Conservation (phyloP, 2,113 vertebrate genomes). For the Hydrolagus affinis region DNA sequence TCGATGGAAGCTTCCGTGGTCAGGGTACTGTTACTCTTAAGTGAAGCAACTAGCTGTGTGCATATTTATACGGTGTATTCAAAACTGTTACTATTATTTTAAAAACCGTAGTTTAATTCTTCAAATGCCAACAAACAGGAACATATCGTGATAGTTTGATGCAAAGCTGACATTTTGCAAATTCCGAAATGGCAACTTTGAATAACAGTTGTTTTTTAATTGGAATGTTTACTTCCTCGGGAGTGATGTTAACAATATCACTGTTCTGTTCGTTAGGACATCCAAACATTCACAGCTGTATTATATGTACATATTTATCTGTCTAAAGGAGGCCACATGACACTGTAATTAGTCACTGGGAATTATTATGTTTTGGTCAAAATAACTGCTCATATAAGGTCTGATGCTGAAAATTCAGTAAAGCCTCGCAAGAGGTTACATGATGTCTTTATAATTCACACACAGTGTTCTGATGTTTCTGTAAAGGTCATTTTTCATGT, state of each 20-base stretch:
- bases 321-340: neutral
- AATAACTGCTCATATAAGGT: neutral
- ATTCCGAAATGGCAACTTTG: neutral
- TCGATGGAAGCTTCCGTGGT: neutral
- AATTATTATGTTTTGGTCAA: neutral
- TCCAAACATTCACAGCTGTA: neutral
- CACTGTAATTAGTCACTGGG: neutral
- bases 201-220: neutral
- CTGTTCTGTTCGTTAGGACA: neutral
- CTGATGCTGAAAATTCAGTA: neutral
- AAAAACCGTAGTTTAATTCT: neutral
- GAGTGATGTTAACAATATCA: neutral
- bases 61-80: neutral
- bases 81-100: neutral
- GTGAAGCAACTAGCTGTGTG: neutral
- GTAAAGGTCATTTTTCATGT: neutral
- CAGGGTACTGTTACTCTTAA: neutral
- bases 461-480: neutral
- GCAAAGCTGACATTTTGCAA: neutral
- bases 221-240: neutral
- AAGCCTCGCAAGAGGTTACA: no score
- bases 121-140: neutral
- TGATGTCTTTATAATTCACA: neutral
- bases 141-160: neutral
- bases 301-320: neutral